phyloP scores from a whole-genome alignment of 1,140 invertebrate species.

The Cheumatopsyche charites region DNA sequence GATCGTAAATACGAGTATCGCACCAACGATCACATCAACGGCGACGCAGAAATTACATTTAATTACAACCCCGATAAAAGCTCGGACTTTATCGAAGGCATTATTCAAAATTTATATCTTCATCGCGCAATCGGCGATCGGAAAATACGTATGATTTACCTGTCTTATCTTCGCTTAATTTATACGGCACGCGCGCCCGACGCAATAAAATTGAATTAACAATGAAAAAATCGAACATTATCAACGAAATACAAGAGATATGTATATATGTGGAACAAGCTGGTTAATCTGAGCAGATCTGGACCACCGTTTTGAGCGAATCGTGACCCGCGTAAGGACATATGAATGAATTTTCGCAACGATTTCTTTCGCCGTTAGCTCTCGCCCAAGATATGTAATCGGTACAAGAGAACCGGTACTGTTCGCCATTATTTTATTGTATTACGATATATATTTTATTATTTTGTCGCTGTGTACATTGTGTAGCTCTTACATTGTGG shows the following conservation, averaged over 20 bases:
- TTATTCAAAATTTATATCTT: too few species aligned
- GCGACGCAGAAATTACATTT: too few species aligned
- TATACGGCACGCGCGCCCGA: background rate
- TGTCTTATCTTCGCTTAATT: constrained; percentile 16
- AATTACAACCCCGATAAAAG: too few species aligned
- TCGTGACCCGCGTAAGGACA: constrained; percentile 34
- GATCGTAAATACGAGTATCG: too few species aligned
- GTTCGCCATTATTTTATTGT: constrained; percentile 3
- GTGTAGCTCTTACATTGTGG: background rate
- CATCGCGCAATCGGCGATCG: too few species aligned
- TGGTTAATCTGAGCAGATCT: background rate
- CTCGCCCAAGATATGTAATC: too few species aligned
- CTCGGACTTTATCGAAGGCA: too few species aligned
- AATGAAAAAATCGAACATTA: too few species aligned
- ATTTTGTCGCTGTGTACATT: background rate
- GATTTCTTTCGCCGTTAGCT: constrained; percentile 29
- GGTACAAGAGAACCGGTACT: too few species aligned
- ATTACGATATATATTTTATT: too few species aligned
- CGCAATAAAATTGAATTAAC: background rate
- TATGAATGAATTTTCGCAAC: constrained; percentile 34
- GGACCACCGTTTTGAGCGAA: background rate
- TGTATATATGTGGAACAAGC: background rate
- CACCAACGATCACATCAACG: too few species aligned
- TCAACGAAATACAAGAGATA: background rate
- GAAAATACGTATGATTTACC: too few species aligned